phyloP scores from a whole-genome alignment of 2,888 invertebrate species.

The Diogma glabrata region DNA sequence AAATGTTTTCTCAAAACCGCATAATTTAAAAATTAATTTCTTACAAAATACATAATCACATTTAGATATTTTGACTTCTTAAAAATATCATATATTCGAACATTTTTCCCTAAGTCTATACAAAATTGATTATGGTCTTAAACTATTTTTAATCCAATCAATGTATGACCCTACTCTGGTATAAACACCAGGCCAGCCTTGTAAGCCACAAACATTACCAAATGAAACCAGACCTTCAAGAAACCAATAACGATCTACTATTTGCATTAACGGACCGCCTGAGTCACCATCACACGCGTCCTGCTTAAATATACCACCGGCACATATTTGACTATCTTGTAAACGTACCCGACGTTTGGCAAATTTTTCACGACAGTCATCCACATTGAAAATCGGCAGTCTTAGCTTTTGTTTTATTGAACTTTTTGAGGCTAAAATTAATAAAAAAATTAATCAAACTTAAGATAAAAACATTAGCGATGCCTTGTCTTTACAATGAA shows the following conservation, averaged over 20 bases:
- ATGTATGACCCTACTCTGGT: slow-evolving; percentile 49
- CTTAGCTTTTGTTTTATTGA: slow-evolving; percentile 30
- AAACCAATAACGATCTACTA: slow-evolving; percentile 20
- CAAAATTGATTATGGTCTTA: slow-evolving; percentile 34
- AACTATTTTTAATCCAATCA: slow-evolving; percentile 50
- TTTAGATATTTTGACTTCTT: too few relatives aligned
- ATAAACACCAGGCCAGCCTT: slow-evolving; percentile 59
- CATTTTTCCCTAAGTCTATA: too few relatives aligned
- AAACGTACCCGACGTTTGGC: neutral
- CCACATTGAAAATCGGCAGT: slow-evolving; percentile 38
- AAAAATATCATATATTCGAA: too few relatives aligned
- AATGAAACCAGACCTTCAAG: slow-evolving; percentile 41
- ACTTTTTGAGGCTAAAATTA: neutral
- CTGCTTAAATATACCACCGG: slow-evolving; percentile 35
- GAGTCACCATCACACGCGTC: slow-evolving; percentile 54
- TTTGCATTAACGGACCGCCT: slow-evolving; percentile 48
- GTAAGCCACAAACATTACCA: slow-evolving; percentile 37
- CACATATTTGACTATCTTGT: slow-evolving; percentile 27
- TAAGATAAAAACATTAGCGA: too few relatives aligned
- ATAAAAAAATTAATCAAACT: too few relatives aligned
- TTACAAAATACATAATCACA: too few relatives aligned
- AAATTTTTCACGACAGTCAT: slow-evolving; percentile 35
- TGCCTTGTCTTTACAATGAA: slow-evolving; percentile 24
- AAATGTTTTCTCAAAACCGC: too few relatives aligned
- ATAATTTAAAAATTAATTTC: too few relatives aligned